phyloP scores from a whole-genome alignment of 2,888 invertebrate genomes.

The Unio delphinus region DNA sequence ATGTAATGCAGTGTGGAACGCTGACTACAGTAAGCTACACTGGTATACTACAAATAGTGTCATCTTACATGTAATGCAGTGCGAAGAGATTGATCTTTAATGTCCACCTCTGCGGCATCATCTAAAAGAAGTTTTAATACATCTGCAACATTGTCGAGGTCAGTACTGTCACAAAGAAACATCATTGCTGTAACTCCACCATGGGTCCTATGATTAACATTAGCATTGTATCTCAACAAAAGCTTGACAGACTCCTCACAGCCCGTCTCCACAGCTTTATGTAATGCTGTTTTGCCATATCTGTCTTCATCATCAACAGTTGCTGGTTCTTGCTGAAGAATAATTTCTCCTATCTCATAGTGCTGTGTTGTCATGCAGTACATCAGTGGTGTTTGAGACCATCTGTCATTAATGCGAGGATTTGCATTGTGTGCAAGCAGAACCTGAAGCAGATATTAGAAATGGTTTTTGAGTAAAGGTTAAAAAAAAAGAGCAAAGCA shows the following conservation, averaged over 20 bases:
- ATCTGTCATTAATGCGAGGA: conserved; percentile 55
- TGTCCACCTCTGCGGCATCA: conserved; percentile 45
- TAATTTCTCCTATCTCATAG: conserved; percentile 49
- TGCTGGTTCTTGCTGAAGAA: conserved; percentile 33
- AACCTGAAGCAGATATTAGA: conserved; percentile 14
- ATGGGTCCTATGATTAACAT: conserved; percentile 44
- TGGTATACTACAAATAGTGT: no score
- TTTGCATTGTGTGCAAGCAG: conserved; percentile 52
- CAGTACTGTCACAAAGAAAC: conserved; percentile 33
- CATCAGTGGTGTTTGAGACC: conserved; percentile 66
- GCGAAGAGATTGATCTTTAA: conserved; percentile 39
- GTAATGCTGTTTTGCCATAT: conserved; percentile 56
- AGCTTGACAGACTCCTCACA: conserved; percentile 39
- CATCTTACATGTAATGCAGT: conserved; percentile 56
- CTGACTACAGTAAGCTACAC: no score
- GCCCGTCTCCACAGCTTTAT: conserved; percentile 52
- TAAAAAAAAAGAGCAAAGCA: no score
- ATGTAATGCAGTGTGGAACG: no score
- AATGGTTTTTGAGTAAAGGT: no score
- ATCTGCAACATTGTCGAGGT: conserved; percentile 14
- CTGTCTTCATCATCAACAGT: conserved; percentile 48
- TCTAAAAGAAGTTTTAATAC: conserved; percentile 43
- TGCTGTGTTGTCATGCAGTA: conserved; percentile 53
- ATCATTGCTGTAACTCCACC: conserved; percentile 57
- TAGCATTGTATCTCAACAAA: conserved; percentile 45